phyloP scores from a whole-genome alignment of 1,140 invertebrate genomes.

The Drosophila suzukii region DNA sequence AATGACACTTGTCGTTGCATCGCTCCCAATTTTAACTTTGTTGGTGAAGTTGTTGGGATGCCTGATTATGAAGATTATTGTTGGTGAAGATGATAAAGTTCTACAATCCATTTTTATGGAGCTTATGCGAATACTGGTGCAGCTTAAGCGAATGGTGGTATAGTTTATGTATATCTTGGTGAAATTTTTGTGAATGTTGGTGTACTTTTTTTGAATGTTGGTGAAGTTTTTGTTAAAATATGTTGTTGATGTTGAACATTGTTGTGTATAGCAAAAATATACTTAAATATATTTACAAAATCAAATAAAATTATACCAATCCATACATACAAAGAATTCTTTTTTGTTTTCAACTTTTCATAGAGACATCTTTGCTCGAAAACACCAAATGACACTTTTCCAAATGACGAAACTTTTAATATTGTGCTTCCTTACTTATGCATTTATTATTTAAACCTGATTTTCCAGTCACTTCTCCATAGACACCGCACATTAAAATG shows the following conservation, averaged over 20 bases:
- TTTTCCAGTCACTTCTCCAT: slow-evolving; percentile 21
- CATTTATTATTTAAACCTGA: slow-evolving; percentile 21
- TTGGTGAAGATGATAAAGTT: background rate
- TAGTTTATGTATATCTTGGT: background rate
- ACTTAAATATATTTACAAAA: too few relatives aligned
- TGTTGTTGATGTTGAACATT: too few relatives aligned
- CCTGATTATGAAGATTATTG: background rate
- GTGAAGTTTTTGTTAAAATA: too few relatives aligned
- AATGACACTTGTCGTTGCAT: slow-evolving; percentile 75
- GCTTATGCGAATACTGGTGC: too few relatives aligned
- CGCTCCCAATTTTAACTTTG: slow-evolving; percentile 11
- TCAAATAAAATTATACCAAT: too few relatives aligned
- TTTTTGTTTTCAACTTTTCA: background rate
- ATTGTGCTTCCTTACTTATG: slow-evolving; percentile 8
- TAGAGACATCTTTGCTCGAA: background rate
- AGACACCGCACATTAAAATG: slow-evolving; percentile 12
- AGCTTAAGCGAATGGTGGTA: too few relatives aligned
- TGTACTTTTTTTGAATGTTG: background rate
- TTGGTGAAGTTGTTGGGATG: background rate
- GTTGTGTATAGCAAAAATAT: too few relatives aligned
- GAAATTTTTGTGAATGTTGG: background rate
- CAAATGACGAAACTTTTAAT: slow-evolving; percentile 9
- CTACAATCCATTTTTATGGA: slow-evolving; percentile 6
- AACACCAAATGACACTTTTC: background rate
- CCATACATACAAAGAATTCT: too few relatives aligned